Percentiles rank a stretch among this genome's conserved stretches.
These are phyloP conservation scores for Pteria penguin DNA, from an alignment of 2,888 invertebrate species.

Conservation along the genomic window DNA sequence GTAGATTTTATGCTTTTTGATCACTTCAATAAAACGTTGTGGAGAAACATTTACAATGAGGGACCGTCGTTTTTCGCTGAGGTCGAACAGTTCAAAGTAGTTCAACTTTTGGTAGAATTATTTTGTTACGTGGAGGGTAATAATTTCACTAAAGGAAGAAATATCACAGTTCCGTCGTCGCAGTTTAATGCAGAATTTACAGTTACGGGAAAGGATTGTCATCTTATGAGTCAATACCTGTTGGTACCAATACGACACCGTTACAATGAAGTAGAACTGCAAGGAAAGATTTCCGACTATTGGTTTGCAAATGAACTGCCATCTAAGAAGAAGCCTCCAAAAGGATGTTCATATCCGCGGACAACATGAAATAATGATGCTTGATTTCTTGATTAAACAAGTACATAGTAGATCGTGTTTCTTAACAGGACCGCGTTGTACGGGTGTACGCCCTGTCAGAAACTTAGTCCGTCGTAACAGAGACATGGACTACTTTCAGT, in stretches of 20 bases:
- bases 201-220: constrained; percentile 58
- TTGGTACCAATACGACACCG: constrained; percentile 54
- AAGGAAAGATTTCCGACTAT: not conserved
- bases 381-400: too few relatives aligned
- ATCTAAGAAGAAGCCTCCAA: constrained; percentile 4
- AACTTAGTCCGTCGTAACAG: too few relatives aligned
- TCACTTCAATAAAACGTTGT: constrained; percentile 74
- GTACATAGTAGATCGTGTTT: too few relatives aligned
- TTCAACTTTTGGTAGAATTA: constrained; percentile 52
- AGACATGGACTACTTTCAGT: too few relatives aligned
- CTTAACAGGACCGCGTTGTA: too few relatives aligned
- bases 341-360: constrained; percentile 34
- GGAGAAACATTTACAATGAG: constrained; percentile 63
- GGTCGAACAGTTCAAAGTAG: constrained; percentile 56
- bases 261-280: constrained; percentile 45
- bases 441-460: too few relatives aligned
- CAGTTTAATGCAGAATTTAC: constrained; percentile 53
- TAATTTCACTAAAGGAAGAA: constrained; percentile 29
- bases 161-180: constrained; percentile 51
- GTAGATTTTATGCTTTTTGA: constrained; percentile 75
- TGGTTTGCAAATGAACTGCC: constrained; percentile 27
- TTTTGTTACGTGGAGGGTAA: constrained; percentile 57
- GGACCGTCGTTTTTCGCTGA: constrained; percentile 66
- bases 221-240: constrained; percentile 55
- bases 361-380: too few relatives aligned